A percentile compares a stretch with the other conserved stretches of the same genome.
Conservation (phyloP, 2,888 invertebrate genomes). For the Lottia scabra region DNA sequence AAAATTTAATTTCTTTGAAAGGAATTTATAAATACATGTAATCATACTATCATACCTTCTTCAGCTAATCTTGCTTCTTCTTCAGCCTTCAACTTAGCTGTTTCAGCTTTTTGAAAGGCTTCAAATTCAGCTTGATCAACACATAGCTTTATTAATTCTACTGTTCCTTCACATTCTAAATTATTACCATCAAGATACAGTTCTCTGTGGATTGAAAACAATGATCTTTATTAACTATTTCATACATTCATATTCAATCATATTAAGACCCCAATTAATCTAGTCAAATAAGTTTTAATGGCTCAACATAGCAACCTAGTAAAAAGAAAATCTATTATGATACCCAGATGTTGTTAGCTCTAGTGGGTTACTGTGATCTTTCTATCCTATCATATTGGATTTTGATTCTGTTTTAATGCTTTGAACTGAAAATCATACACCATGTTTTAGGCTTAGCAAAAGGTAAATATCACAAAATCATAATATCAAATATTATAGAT, state of each 20-base stretch:
- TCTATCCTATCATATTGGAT: no score
- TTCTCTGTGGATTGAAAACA: constrained; percentile 50
- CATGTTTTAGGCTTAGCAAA: not conserved
- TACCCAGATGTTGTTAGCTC: no score
- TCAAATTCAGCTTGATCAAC: constrained; percentile 64
- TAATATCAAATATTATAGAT: no score
- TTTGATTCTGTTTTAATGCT: no score
- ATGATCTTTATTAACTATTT: not conserved
- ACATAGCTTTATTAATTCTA: constrained; percentile 61
- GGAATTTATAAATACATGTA: no score
- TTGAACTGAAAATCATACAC: no score
- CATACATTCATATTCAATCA: no score
- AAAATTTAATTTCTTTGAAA: no score
- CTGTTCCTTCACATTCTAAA: constrained; percentile 63
- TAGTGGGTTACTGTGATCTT: no score
- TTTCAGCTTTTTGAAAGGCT: constrained; percentile 55
- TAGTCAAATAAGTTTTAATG: not conserved
- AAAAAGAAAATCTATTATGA: no score
- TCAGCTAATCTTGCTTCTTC: constrained; percentile 52
- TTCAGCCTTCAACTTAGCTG: constrained; percentile 51
- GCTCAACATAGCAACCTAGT: no score
- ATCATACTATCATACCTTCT: constrained; percentile 35
- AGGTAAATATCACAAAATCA: not conserved
- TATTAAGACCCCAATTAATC: not conserved
- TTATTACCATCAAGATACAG: constrained; percentile 68